Percentiles rank a stretch among this genome's conserved stretches.
Evolutionary conservation across 2,113 vertebrate genomes (phyloP).

Genomic region (Trichomycterus rosablanca): DNA sequence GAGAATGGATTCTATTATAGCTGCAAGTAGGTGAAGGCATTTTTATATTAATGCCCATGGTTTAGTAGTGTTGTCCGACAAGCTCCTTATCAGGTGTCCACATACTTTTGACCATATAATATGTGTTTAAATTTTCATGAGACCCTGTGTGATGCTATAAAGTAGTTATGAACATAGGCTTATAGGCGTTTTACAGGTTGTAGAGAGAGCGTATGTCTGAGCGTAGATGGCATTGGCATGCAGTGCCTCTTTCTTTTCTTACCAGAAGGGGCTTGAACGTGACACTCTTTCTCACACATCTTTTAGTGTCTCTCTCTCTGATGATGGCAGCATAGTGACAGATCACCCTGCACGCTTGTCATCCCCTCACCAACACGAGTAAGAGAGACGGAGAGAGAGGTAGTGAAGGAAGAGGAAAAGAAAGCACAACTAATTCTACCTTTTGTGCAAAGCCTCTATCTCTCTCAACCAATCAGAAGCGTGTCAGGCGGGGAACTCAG

Average conservation of each 20-base stretch:
- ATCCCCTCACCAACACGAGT: constrained; percentile 48
- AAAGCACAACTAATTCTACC: constrained; percentile 24
- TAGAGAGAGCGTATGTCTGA: not conserved
- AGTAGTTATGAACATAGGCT: no score
- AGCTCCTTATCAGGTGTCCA: no score
- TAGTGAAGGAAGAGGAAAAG: not conserved
- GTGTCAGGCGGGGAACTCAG: not conserved
- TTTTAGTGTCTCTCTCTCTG: constrained; percentile 62
- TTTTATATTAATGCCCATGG: no score
- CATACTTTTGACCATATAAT: no score
- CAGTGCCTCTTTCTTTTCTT: constrained; percentile 3
- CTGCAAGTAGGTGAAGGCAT: no score
- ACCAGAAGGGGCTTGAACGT: constrained; percentile 51
- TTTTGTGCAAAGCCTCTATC: constrained; percentile 12
- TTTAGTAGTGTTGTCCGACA: no score
- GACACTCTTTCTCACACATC: constrained; percentile 69
- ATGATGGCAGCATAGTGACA: constrained; percentile 64
- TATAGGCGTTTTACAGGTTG: no score
- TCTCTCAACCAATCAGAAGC: constrained; percentile 36
- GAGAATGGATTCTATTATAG: no score
- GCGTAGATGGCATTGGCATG: constrained; percentile 13
- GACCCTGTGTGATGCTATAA: no score
- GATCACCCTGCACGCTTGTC: constrained; percentile 63
- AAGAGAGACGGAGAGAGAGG: constrained; percentile 9
- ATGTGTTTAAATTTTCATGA: no score